Conservation (phyloP, 2,113 vertebrate species). For the Ellobius talpinus region DNA sequence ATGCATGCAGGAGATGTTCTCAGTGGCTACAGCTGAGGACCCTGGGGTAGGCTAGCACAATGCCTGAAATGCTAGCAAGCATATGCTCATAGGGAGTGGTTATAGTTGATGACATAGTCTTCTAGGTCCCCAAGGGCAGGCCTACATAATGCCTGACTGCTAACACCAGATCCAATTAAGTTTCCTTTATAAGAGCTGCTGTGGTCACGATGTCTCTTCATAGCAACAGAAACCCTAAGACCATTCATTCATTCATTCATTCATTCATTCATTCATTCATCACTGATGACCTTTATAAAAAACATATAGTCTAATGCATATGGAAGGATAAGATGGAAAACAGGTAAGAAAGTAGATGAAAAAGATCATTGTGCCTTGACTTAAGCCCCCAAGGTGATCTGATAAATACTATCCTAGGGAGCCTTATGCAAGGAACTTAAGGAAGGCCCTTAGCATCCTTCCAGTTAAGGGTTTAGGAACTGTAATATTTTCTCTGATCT, state of each 20-base stretch:
- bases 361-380: background rate
- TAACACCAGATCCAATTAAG: background rate
- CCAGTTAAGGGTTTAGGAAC: background rate
- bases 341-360: background rate
- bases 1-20: too few relatives aligned
- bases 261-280: background rate
- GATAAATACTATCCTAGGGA: background rate
- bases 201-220: background rate
- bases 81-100: too few relatives aligned
- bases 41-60: too few relatives aligned
- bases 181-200: background rate
- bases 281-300: background rate
- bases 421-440: background rate
- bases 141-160: too few relatives aligned
- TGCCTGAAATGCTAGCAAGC: too few relatives aligned
- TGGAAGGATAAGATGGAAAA: background rate
- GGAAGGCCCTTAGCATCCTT: background rate
- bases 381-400: background rate
- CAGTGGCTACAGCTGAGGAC: too few relatives aligned
- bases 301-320: background rate
- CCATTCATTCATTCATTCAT: background rate
- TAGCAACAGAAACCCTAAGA: background rate
- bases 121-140: too few relatives aligned
- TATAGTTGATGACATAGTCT: too few relatives aligned
- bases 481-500: background rate